phyloP scores from a whole-genome alignment of 2,797 vertebrate species.

The Gobionotothen gibberifrons region DNA sequence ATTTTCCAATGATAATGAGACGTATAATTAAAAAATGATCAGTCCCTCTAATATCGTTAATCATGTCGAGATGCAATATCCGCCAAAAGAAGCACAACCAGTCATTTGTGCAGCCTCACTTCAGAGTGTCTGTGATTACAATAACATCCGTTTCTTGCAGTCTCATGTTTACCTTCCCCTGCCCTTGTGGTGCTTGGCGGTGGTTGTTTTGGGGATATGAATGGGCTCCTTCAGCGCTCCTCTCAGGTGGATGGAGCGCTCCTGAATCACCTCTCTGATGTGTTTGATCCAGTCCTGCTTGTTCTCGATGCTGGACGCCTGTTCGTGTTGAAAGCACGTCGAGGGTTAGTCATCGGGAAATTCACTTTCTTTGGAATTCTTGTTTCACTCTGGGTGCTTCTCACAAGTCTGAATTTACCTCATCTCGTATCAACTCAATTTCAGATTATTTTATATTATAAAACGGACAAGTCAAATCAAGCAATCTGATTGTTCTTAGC shows the following conservation, averaged over 20 bases:
- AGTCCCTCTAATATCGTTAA: too few species aligned
- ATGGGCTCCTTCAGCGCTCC: slow-evolving; percentile 98
- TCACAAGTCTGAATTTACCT: slow-evolving; percentile 61
- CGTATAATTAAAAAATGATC: too few species aligned
- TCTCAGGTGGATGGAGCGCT: slow-evolving; percentile 96
- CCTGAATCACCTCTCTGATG: slow-evolving; percentile 98
- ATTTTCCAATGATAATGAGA: too few species aligned
- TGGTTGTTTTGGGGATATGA: slow-evolving; percentile 94
- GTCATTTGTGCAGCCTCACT: too few species aligned
- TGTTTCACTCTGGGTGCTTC: slow-evolving; percentile 58
- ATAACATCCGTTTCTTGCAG: not conserved
- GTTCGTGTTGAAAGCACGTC: slow-evolving; percentile 32
- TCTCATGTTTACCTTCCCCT: slow-evolving; percentile 82
- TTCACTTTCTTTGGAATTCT: slow-evolving; percentile 35
- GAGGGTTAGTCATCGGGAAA: slow-evolving; percentile 15
- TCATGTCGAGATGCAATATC: too few species aligned
- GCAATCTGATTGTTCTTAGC: too few species aligned
- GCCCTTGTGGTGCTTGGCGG: slow-evolving; percentile 93
- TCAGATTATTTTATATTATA: too few species aligned
- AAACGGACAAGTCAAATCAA: too few species aligned
- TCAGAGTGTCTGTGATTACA: too few species aligned
- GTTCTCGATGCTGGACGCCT: slow-evolving; percentile 99
- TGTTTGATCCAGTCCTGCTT: slow-evolving; percentile 99
- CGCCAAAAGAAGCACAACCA: too few species aligned
- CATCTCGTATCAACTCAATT: slow-evolving; percentile 13